phyloP scores from a whole-genome alignment of 1,140 invertebrate genomes.

The Microplitis mediator region DNA sequence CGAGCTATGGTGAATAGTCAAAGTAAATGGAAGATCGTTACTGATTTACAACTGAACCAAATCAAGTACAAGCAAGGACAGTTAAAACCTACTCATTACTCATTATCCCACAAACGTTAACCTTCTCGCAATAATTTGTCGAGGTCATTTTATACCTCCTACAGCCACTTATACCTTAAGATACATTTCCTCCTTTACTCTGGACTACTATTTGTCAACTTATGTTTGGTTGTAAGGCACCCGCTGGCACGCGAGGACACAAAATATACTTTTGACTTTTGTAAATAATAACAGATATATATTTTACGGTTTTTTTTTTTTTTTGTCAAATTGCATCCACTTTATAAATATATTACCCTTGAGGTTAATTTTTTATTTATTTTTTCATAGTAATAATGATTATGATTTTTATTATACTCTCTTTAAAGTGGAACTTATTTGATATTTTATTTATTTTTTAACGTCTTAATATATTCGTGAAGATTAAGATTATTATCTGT shows the following conservation, averaged over 20 bases:
- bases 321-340: not conserved
- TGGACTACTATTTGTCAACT: not conserved
- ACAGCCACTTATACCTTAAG: too few species aligned
- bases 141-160: not conserved
- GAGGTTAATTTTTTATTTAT: too few species aligned
- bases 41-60: slow-evolving; percentile 6
- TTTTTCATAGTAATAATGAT: not conserved
- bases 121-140: slow-evolving; percentile 8
- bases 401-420: not conserved
- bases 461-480: too few species aligned
- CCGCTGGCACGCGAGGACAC: slow-evolving; percentile 51
- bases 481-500: too few species aligned
- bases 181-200: not conserved
- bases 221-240: slow-evolving; percentile 29
- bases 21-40: not conserved
- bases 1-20: not conserved
- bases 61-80: not conserved
- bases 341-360: not conserved
- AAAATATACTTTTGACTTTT: slow-evolving; percentile 7
- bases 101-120: not conserved
- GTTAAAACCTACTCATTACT: not conserved
- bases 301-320: slow-evolving; percentile 23
- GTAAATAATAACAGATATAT: slow-evolving; percentile 18
- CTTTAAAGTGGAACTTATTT: too few species aligned
- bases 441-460: too few species aligned